Percentiles rank a stretch among this genome's conserved stretches.
phyloP scores from a whole-genome alignment of 2,113 vertebrate genomes.

The Clarias magur region DNA sequence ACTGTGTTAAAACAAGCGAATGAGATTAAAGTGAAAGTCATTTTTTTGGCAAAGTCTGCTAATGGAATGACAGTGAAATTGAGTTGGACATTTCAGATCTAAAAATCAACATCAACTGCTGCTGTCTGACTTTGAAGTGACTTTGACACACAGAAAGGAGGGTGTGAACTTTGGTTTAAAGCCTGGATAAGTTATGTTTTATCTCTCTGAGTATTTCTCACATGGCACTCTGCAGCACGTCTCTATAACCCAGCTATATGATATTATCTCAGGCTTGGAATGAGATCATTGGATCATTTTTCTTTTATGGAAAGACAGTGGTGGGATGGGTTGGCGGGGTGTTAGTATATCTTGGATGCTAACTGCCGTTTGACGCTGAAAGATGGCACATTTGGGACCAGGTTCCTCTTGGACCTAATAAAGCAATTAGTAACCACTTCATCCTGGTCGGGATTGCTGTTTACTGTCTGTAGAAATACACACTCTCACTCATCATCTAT shows the following conservation, averaged over 20 bases:
- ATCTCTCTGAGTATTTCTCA: constrained; percentile 1
- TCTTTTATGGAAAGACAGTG: neutral
- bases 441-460: neutral
- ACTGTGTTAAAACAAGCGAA: neutral
- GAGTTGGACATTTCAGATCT: neutral
- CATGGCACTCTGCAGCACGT: neutral
- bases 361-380: neutral
- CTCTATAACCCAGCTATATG: neutral
- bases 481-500: too few relatives aligned
- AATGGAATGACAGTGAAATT: constrained; percentile 16
- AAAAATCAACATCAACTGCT: neutral
- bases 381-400: neutral
- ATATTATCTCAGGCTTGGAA: constrained; percentile 3
- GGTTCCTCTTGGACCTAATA: neutral
- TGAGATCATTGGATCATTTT: neutral
- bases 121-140: neutral
- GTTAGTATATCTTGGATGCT: neutral
- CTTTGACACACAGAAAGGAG: neutral
- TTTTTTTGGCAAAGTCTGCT: neutral
- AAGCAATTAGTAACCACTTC: neutral
- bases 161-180: neutral
- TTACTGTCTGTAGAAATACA: too few relatives aligned
- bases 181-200: constrained; percentile 11
- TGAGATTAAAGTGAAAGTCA: neutral
- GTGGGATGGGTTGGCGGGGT: neutral